These are phyloP conservation scores for Ooceraea biroi DNA, from an alignment of 1,140 invertebrate genomes.

Conservation along the genomic window DNA sequence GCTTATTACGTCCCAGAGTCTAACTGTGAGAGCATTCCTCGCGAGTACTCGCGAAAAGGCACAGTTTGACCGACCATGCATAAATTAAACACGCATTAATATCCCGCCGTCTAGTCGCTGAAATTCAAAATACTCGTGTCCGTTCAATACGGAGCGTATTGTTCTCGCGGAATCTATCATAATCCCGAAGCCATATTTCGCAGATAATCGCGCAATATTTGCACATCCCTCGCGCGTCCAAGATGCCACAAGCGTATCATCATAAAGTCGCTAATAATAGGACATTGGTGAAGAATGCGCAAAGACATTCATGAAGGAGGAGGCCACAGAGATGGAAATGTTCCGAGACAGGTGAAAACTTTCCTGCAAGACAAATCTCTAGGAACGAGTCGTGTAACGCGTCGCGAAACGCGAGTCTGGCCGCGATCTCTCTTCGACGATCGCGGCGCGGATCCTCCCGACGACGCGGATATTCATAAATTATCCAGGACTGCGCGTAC, in stretches of 20 bases:
- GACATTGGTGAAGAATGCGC: neutral
- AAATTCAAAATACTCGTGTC: neutral
- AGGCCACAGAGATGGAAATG: conserved; percentile 9
- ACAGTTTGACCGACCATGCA: too few relatives aligned
- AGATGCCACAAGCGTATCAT: neutral
- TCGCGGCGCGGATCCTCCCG: conserved; percentile 28
- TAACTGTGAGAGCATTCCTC: conserved; percentile 41
- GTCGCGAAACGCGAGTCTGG: conserved; percentile 48
- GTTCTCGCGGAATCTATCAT: neutral
- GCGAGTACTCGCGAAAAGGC: conserved; percentile 45
- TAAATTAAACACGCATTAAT: conserved; percentile 43
- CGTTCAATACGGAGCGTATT: neutral
- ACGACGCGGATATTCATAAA: conserved; percentile 58
- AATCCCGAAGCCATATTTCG: neutral
- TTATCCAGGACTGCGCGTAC: conserved; percentile 25
- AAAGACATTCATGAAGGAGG: conserved; percentile 17
- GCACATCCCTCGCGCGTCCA: neutral
- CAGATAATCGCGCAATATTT: conserved; percentile 5
- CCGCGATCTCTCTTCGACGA: conserved; percentile 14
- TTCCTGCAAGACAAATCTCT: conserved; percentile 40
- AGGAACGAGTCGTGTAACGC: conserved; percentile 26
- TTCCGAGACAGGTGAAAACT: conserved; percentile 47
- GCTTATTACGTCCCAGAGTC: conserved; percentile 41
- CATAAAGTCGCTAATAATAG: conserved; percentile 23
- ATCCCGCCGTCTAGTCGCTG: neutral